phyloP scores from a whole-genome alignment of 2,113 vertebrate genomes.

The Promerops cafer region DNA sequence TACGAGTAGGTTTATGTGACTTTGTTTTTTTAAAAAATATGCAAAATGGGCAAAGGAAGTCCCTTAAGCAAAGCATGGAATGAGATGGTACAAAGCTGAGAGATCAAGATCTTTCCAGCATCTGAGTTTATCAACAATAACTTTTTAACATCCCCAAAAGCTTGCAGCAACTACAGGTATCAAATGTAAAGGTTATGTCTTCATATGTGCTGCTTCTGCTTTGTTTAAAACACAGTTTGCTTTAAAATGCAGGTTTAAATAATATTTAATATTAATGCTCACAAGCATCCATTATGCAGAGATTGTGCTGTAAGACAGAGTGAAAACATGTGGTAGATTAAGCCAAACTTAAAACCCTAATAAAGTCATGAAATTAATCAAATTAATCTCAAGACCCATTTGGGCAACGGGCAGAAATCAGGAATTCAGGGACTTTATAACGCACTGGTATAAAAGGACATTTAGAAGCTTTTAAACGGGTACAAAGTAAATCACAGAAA shows the following conservation, averaged over 20 bases:
- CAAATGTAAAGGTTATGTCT: neutral
- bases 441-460: neutral
- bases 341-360: neutral
- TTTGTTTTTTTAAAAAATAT: neutral
- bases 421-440: neutral
- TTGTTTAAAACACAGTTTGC: neutral
- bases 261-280: neutral
- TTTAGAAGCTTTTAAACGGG: neutral
- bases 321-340: neutral
- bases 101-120: neutral
- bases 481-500: neutral
- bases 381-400: neutral
- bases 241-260: neutral
- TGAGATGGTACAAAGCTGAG: neutral
- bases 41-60: neutral
- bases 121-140: neutral
- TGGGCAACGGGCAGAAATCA: neutral
- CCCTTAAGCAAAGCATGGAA: neutral
- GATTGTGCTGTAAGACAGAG: neutral
- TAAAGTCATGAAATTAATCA: neutral
- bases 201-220: neutral
- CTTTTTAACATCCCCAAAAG: neutral
- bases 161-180: neutral
- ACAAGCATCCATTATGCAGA: neutral
- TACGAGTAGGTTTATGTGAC: fast-evolving